phyloP scores from a whole-genome alignment of 2,113 vertebrate genomes.

The Pedetes capensis region DNA sequence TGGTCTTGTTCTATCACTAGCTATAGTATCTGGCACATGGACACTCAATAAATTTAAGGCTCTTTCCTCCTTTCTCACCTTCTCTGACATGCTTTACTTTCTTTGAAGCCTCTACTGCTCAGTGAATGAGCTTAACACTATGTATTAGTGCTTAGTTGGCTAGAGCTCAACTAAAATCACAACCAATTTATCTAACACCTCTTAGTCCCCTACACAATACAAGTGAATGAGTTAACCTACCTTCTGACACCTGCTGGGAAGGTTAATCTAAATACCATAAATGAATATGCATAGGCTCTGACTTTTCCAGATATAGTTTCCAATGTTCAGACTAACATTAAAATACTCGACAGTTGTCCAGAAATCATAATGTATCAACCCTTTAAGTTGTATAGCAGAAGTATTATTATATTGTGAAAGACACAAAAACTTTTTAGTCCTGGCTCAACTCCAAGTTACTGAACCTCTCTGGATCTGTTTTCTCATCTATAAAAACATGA shows the following conservation, averaged over 20 bases:
- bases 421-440: constrained; percentile 6
- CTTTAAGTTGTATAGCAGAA: neutral
- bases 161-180: constrained; percentile 16
- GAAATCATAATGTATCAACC: constrained; percentile 44
- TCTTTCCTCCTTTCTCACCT: constrained; percentile 4
- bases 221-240: constrained; percentile 42
- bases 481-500: constrained; percentile 23
- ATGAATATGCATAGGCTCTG: neutral
- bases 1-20: constrained; percentile 12
- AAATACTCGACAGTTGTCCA: constrained; percentile 23
- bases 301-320: constrained; percentile 11
- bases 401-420: neutral
- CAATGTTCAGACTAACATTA: constrained; percentile 43
- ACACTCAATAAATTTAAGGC: neutral
- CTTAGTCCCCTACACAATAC: constrained; percentile 27
- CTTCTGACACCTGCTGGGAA: constrained; percentile 39
- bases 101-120: neutral
- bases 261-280: constrained; percentile 41
- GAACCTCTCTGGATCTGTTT: constrained; percentile 23
- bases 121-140: constrained; percentile 36
- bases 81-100: neutral
- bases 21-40: neutral
- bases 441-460: neutral
- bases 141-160: neutral
- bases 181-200: neutral